Conservation (phyloP, 2,888 invertebrate genomes). For the Coremacera marginata region DNA sequence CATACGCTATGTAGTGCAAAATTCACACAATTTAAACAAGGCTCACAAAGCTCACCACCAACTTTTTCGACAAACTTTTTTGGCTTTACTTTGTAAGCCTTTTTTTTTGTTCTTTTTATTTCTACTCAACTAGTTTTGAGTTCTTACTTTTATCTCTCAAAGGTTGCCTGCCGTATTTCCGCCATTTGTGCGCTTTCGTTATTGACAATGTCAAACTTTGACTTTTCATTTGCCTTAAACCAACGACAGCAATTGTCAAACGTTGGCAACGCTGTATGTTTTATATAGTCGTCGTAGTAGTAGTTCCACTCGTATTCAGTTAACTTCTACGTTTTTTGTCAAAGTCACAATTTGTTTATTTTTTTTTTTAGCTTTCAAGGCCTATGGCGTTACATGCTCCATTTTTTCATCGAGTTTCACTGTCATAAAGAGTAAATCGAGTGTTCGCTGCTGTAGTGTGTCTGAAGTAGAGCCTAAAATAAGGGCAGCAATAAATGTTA, state of each 20-base stretch:
- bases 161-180: too few species aligned
- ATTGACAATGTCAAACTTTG: background rate
- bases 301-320: background rate
- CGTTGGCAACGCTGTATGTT: background rate
- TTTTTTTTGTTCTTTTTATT: too few species aligned
- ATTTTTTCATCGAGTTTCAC: too few species aligned
- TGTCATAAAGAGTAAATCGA: too few species aligned
- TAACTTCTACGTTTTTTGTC: background rate
- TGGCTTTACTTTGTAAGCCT: too few species aligned
- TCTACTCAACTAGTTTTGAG: too few species aligned
- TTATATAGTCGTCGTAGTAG: background rate
- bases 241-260: conserved; percentile 1
- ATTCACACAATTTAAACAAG: background rate
- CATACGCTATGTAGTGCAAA: background rate
- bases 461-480: background rate
- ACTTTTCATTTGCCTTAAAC: background rate
- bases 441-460: too few species aligned
- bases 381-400: background rate
- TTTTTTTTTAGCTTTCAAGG: background rate
- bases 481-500: background rate
- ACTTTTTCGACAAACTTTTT: too few species aligned
- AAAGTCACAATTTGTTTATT: background rate
- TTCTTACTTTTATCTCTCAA: too few species aligned
- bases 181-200: background rate
- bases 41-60: too few species aligned